Base-by-base conservation (phyloP, 2,888 invertebrate species). In the Cataglyphis livida region DNA sequence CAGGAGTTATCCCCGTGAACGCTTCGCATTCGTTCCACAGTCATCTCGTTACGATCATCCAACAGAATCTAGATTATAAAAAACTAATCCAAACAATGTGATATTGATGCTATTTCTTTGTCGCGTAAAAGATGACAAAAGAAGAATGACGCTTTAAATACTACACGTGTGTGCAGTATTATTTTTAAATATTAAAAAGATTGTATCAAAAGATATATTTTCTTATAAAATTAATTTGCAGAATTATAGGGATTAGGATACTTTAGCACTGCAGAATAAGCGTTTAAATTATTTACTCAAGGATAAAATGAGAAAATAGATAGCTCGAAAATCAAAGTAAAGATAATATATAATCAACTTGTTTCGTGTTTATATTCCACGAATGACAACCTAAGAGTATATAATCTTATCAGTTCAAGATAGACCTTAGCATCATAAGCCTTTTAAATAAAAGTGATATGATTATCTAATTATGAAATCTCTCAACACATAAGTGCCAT, bases 21-120 rank as follows among this genome's bases (percentile, higher is more conserved):
- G 71, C 15, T 79, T 61, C 59, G 78, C 71, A 61, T 79, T 79
- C 71, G 78, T 79, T 79, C 59, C 78, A 44, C 78, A 35, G 15
- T 35, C 70, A 41, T 57, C 44, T 79, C 25, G 59, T 79, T 79
- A 79, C 25, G 25, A 5, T 51, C 44, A 59, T 44, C 78, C 70
- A 59, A 35, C 25, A 71, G 12, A 79, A 79, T 59, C 78, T 44
- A 66, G 59, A 79, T 71, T 71, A 59, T 71, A 79, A 79, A 48
- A 79, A 59, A 59, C 71, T 48, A 79, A 71, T 71, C 35, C 44
- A 44, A 70, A 73, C n/a, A 51, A n/a, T n/a, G n/a, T n/a, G 54
- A 54, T 54, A 41, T 66, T n/a, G 12, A 25, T 51, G 65, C 25
- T 51, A 38, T 54, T 66, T 76, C 9, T 12, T 54, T 38, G 38